Conservation (phyloP, 2,888 invertebrate genomes). For the Bombyx huttoni region DNA sequence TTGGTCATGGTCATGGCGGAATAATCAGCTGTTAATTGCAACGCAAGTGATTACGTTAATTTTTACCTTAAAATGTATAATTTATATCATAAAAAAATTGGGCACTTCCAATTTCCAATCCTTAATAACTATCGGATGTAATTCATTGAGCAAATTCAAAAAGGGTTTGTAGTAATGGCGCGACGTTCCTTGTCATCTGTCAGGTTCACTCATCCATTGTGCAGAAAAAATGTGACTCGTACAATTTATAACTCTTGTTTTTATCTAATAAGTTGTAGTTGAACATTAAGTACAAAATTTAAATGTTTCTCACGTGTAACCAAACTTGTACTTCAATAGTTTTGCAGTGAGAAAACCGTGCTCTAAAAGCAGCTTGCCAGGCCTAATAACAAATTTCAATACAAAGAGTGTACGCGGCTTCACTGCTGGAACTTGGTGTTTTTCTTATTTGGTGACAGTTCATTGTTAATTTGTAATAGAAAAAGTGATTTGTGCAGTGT, state of each 20-base stretch:
- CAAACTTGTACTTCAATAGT: conserved; percentile 6
- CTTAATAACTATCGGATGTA: conserved; percentile 3
- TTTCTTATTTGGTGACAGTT: conserved; percentile 36
- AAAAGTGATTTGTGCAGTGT: neutral
- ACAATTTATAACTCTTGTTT: conserved; percentile 53
- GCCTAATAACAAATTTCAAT: conserved; percentile 34
- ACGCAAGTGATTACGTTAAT: conserved; percentile 37
- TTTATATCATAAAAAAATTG: conserved; percentile 10
- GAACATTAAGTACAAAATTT: conserved; percentile 36
- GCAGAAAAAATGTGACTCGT: conserved; percentile 68
- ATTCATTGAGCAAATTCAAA: conserved; percentile 14
- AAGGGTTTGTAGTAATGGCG: conserved; percentile 50
- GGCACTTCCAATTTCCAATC: conserved; percentile 14
- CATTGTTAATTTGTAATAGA: conserved; percentile 20
- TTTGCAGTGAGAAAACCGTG: neutral
- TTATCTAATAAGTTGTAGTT: conserved; percentile 44
- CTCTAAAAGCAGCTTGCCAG: conserved; percentile 11
- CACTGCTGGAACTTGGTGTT: conserved; percentile 40
- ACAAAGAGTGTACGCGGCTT: conserved; percentile 63
- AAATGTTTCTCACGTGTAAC: conserved; percentile 30
- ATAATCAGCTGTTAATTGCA: conserved; percentile 69
- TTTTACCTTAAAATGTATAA: neutral
- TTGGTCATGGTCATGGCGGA: conserved; percentile 50
- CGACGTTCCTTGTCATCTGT: conserved; percentile 66
- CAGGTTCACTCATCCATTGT: conserved; percentile 68